phyloP scores from a whole-genome alignment of 2,888 invertebrate genomes.

The Andrena bucephala region DNA sequence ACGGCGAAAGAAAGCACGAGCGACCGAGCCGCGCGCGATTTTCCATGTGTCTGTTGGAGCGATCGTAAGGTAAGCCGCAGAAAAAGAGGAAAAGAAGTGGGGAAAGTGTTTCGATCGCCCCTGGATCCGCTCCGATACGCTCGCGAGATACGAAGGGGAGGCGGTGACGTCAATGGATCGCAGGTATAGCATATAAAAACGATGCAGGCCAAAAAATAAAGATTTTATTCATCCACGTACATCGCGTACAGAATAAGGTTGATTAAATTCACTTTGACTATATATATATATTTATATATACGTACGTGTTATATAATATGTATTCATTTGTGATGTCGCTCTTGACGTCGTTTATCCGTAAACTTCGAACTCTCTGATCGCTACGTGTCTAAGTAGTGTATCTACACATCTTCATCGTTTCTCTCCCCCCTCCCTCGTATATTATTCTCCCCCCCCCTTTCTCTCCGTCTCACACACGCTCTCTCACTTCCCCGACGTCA shows the following conservation, averaged over 20 bases:
- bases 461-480: background rate
- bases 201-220: slow-evolving; percentile 82
- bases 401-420: slow-evolving; percentile 68
- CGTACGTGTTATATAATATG: slow-evolving; percentile 55
- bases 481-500: background rate
- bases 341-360: slow-evolving; percentile 50
- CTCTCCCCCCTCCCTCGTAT: slow-evolving; percentile 1
- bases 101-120: background rate
- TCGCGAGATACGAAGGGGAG: background rate
- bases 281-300: slow-evolving; percentile 39
- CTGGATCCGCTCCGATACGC: slow-evolving; percentile 12
- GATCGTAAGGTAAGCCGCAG: background rate
- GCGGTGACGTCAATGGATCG: slow-evolving; percentile 23
- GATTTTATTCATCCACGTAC: slow-evolving; percentile 81
- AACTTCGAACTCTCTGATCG: slow-evolving; percentile 69
- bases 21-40: background rate
- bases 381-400: slow-evolving; percentile 73
- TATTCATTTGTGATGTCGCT: slow-evolving; percentile 38
- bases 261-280: slow-evolving; percentile 77
- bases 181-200: slow-evolving; percentile 78
- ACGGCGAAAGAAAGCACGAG: background rate
- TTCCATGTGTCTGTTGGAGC: too few relatives aligned
- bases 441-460: background rate
- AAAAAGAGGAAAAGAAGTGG: background rate
- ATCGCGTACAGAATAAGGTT: slow-evolving; percentile 81